Percentiles rank a stretch among this genome's conserved stretches.
phyloP scores from a whole-genome alignment of 2,888 invertebrate species.

The Seira ritae region DNA sequence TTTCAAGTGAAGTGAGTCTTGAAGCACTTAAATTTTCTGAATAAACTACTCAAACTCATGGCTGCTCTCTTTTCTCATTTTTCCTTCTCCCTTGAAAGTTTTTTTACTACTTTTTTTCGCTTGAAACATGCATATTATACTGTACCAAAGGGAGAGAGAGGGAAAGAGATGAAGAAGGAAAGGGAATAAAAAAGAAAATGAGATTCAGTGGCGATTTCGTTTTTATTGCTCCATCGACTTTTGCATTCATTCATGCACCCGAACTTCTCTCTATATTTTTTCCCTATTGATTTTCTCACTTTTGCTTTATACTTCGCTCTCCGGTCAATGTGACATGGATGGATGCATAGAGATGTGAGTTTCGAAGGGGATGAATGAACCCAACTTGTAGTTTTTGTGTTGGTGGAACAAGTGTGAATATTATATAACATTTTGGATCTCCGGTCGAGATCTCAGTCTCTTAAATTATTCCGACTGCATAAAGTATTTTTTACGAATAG shows the following conservation, averaged over 20 bases:
- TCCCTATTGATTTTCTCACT: conserved; percentile 74
- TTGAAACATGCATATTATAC: conserved; percentile 44
- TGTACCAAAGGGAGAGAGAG: conserved; percentile 45
- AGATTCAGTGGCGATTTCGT: conserved; percentile 74
- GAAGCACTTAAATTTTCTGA: neutral
- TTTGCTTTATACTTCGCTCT: conserved; percentile 58
- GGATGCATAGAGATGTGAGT: conserved; percentile 58
- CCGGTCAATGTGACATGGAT: conserved; percentile 51
- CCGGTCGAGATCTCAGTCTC: conserved; percentile 35
- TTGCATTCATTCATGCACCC: conserved; percentile 69
- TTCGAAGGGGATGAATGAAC: conserved; percentile 56
- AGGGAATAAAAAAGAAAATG: conserved; percentile 67
- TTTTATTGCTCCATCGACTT: conserved; percentile 74
- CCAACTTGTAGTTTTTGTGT: conserved; percentile 47
- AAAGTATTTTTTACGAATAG: conserved; percentile 16
- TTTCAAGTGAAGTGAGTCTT: neutral
- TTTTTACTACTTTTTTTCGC: conserved; percentile 37
- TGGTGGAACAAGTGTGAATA: conserved; percentile 62
- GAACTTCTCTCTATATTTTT: conserved; percentile 58
- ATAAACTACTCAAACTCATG: neutral
- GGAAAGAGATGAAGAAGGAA: conserved; percentile 39
- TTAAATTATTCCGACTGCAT: conserved; percentile 54
- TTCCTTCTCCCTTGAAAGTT: conserved; percentile 38
- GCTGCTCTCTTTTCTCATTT: neutral
- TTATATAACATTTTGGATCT: conserved; percentile 49